These are phyloP conservation scores for Geotrypetes seraphini DNA, from an alignment of 2,797 vertebrate genomes.

Conservation along the genomic window DNA sequence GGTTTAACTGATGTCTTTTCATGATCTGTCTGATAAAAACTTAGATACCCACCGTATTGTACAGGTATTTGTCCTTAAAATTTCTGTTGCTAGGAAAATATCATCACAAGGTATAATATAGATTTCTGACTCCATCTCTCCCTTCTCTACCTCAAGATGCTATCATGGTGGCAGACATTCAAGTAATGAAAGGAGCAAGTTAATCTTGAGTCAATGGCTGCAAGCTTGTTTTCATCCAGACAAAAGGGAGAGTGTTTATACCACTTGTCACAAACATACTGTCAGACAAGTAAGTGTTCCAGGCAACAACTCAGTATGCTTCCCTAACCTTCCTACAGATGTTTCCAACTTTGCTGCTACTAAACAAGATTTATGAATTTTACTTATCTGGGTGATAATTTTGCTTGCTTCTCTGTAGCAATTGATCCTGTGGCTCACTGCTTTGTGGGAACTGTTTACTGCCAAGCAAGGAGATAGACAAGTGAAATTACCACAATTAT, in stretches of 20 bases:
- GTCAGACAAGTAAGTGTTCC: background rate
- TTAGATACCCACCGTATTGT: no score
- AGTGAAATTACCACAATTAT: conserved; percentile 36
- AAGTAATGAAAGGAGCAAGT: conserved; percentile 12
- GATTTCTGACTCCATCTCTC: conserved; percentile 2
- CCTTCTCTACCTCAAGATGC: no score
- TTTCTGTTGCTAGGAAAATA: conserved; percentile 25
- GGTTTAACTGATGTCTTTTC: no score
- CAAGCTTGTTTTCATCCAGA: conserved; percentile 3
- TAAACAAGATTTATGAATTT: conserved; percentile 1
- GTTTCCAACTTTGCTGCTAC: background rate
- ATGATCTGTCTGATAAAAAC: no score
- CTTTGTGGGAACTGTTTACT: conserved; percentile 34
- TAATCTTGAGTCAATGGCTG: conserved; percentile 12
- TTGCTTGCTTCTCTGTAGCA: conserved; percentile 20
- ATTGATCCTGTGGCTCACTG: conserved; percentile 35
- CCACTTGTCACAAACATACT: background rate
- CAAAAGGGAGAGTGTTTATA: background rate
- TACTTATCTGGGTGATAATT: conserved; percentile 23
- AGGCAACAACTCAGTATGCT: background rate
- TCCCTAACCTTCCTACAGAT: conserved; percentile 1
- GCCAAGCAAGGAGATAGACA: conserved; percentile 36
- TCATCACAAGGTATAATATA: conserved; percentile 24
- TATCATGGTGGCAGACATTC: conserved; percentile 8
- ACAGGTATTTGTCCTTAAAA: no score